A percentile compares a stretch with the other conserved stretches of the same genome.
Evolutionary conservation across 2,113 vertebrate species (phyloP).

Genomic region (Oryzias celebensis): DNA sequence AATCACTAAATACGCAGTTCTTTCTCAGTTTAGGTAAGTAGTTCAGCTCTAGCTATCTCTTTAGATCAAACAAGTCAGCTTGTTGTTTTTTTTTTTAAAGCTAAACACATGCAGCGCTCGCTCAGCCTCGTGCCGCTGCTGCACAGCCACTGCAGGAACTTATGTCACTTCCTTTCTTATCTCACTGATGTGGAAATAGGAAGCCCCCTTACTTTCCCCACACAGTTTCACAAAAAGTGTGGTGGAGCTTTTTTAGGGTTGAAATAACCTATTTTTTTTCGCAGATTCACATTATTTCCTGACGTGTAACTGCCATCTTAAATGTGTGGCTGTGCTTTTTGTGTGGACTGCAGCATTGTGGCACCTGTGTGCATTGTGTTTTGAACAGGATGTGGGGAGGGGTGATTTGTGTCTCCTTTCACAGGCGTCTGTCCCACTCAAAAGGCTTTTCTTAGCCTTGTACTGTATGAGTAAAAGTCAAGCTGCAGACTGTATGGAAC

Average conservation of each 20-base stretch:
- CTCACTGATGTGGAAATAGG: constrained; percentile 64
- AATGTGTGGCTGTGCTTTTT: constrained; percentile 9
- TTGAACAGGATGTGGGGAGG: constrained; percentile 49
- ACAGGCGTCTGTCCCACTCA: constrained; percentile 36
- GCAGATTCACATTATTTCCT: constrained; percentile 7
- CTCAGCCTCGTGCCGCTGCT: constrained; percentile 34
- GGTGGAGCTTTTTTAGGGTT: constrained; percentile 15
- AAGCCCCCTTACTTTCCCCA: constrained; percentile 69
- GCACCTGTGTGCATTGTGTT: constrained; percentile 35
- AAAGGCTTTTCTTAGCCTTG: constrained; percentile 28
- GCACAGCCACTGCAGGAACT: constrained; percentile 62
- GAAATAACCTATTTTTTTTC: constrained; percentile 18
- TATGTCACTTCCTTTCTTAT: constrained; percentile 74
- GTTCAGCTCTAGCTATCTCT: background rate
- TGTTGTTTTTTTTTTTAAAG: constrained; percentile 11
- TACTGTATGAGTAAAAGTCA: constrained; percentile 49
- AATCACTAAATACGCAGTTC: background rate
- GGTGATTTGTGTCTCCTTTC: constrained; percentile 29
- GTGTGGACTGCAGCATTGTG: background rate
- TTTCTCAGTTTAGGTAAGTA: too few species aligned
- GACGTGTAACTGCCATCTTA: constrained; percentile 15
- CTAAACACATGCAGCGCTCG: constrained; percentile 24
- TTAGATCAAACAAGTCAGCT: background rate
- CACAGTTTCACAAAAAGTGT: constrained; percentile 18
- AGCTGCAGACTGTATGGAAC: constrained; percentile 63